Evolutionary conservation across 1,140 invertebrate species (phyloP).

Genomic region (Orchesella cincta): DNA sequence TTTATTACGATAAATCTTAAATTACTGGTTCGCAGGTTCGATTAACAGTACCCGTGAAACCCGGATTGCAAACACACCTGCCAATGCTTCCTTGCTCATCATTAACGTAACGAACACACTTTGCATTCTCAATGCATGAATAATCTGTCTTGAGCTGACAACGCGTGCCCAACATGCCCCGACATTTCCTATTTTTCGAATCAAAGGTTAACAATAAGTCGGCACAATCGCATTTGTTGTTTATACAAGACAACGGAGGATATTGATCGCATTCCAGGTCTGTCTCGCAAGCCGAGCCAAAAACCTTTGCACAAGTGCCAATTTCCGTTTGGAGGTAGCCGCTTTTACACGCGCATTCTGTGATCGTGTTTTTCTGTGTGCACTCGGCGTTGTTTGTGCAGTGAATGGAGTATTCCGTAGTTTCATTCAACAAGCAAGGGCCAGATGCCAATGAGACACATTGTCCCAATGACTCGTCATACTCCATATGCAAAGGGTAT

Average conservation of each 20-base stretch:
- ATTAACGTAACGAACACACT: neutral
- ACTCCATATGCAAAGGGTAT: constrained; percentile 33
- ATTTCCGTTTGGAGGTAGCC: constrained; percentile 29
- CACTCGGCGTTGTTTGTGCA: constrained; percentile 39
- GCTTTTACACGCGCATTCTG: constrained; percentile 32
- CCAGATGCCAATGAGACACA: constrained; percentile 36
- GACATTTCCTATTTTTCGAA: constrained; percentile 29
- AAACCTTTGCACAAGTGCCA: constrained; percentile 34
- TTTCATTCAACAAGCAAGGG: constrained; percentile 35
- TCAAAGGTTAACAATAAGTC: constrained; percentile 22
- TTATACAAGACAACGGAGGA: constrained; percentile 13
- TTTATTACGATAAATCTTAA: neutral
- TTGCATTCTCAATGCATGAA: constrained; percentile 33
- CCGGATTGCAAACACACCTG: constrained; percentile 23
- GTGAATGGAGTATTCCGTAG: constrained; percentile 1
- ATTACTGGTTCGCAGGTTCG: constrained; percentile 23
- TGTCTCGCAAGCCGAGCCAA: constrained; percentile 23
- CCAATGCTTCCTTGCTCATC: constrained; percentile 26
- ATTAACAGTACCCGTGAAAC: constrained; percentile 18
- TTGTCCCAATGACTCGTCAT: constrained; percentile 24
- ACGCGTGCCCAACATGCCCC: constrained; percentile 33
- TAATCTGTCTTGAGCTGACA: constrained; percentile 1
- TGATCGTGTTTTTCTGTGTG: neutral
- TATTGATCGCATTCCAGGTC: constrained; percentile 21
- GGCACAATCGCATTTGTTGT: constrained; percentile 9